These are phyloP conservation scores for Prinia subflava DNA, from an alignment of 2,113 vertebrate species.

Conservation along the genomic window DNA sequence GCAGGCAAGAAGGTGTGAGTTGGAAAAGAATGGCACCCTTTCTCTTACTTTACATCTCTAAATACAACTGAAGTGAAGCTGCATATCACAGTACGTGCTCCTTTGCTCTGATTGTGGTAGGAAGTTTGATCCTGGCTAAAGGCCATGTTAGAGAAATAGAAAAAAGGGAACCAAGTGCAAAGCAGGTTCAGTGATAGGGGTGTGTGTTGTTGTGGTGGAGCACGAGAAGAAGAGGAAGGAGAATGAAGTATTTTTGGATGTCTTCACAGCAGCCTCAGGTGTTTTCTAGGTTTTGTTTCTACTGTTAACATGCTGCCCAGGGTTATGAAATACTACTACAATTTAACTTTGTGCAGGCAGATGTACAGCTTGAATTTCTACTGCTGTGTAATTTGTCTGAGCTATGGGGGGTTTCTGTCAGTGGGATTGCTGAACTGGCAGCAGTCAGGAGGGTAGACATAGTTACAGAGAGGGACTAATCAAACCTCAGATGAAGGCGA, in stretches of 20 bases:
- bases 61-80: neutral
- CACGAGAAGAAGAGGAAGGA: neutral
- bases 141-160: neutral
- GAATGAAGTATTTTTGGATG: neutral
- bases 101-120: neutral
- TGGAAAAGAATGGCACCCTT: neutral
- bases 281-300: neutral
- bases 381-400: neutral
- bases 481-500: neutral
- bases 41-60: neutral
- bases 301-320: neutral
- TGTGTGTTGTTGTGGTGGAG: neutral
- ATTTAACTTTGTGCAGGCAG: neutral
- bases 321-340: neutral
- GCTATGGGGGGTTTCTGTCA: neutral
- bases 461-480: neutral
- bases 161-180: fast-evolving
- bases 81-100: fast-evolving
- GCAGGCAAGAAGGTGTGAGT: neutral
- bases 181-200: neutral
- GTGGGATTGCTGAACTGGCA: neutral
- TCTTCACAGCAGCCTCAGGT: neutral
- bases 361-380: neutral
- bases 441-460: neutral
- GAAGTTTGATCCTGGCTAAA: neutral